These are phyloP conservation scores for Drosophila lacertosa DNA, from an alignment of 1,140 invertebrate genomes.

Conservation along the genomic window DNA sequence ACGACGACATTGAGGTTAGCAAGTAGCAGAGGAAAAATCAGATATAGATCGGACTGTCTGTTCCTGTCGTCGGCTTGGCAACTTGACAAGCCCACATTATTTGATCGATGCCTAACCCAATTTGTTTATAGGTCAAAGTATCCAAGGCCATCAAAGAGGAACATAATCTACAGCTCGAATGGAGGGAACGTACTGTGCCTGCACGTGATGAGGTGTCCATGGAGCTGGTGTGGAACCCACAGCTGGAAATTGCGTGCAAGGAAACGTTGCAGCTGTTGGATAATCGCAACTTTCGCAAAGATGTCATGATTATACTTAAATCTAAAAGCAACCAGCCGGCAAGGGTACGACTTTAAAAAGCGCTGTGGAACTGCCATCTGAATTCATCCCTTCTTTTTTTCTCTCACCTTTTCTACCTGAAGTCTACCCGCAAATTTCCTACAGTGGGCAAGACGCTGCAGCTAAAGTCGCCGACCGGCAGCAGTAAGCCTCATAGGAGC, in stretches of 20 bases:
- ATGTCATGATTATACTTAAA: constrained; percentile 88
- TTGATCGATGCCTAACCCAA: constrained; percentile 54
- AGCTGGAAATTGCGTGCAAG: constrained; percentile 85
- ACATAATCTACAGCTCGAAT: constrained; percentile 85
- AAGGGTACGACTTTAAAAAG: constrained; percentile 48
- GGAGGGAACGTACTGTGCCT: constrained; percentile 84
- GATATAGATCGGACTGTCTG: constrained; percentile 31
- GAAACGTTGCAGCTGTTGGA: constrained; percentile 87
- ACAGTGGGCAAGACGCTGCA: constrained; percentile 71
- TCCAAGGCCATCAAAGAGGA: constrained; percentile 86
- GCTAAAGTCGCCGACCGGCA: constrained; percentile 66
- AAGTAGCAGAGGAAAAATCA: not conserved
- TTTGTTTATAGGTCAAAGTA: constrained; percentile 86
- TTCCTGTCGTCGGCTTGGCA: constrained; percentile 43
- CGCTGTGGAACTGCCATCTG: not conserved
- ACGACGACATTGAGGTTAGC: constrained; percentile 85
- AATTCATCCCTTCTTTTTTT: constrained; percentile 23
- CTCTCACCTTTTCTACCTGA: constrained; percentile 44
- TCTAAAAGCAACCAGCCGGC: constrained; percentile 67
- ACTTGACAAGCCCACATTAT: constrained; percentile 41
- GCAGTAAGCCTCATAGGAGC: constrained; percentile 32
- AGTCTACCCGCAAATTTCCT: constrained; percentile 70
- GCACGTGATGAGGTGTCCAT: constrained; percentile 84
- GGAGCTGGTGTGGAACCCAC: constrained; percentile 87
- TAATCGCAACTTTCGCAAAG: constrained; percentile 87